phyloP scores from a whole-genome alignment of 2,113 vertebrate genomes.

The Capricornis sumatraensis region DNA sequence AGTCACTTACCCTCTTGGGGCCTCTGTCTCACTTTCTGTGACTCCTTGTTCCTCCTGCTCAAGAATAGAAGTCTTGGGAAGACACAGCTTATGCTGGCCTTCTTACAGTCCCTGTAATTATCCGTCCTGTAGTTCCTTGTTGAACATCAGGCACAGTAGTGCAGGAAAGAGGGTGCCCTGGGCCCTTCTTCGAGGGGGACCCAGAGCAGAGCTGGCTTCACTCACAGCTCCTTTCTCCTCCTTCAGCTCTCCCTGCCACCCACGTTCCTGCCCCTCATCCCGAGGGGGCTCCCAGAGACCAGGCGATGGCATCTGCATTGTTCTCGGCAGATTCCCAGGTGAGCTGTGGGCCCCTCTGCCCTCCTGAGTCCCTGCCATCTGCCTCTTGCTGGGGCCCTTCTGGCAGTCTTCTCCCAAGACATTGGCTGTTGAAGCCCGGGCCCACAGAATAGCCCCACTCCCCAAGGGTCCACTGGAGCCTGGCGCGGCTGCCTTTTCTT shows the following conservation, averaged over 20 bases:
- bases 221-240: conserved; percentile 65
- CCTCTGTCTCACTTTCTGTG: not conserved
- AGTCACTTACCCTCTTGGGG: not conserved
- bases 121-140: not conserved
- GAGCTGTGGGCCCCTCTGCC: conserved; percentile 43
- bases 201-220: conserved; percentile 34
- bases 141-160: not conserved
- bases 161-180: not conserved
- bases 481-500: not conserved
- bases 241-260: conserved; percentile 64
- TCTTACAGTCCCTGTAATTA: not conserved
- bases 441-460: not conserved
- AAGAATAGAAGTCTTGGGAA: not conserved
- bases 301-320: conserved; percentile 65
- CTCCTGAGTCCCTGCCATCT: not conserved
- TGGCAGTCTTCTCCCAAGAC: not conserved
- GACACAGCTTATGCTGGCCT: not conserved
- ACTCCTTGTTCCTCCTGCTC: not conserved
- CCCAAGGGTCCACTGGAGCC: not conserved
- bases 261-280: conserved; percentile 56
- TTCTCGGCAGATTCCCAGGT: conserved; percentile 72
- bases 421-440: not conserved
- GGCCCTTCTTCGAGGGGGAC: not conserved
- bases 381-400: not conserved
- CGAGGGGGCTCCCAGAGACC: conserved; percentile 65